A percentile compares a stretch with the other conserved stretches of the same genome.
Conservation (phyloP, 2,797 vertebrate genomes). For the Gambelia wislizenii region DNA sequence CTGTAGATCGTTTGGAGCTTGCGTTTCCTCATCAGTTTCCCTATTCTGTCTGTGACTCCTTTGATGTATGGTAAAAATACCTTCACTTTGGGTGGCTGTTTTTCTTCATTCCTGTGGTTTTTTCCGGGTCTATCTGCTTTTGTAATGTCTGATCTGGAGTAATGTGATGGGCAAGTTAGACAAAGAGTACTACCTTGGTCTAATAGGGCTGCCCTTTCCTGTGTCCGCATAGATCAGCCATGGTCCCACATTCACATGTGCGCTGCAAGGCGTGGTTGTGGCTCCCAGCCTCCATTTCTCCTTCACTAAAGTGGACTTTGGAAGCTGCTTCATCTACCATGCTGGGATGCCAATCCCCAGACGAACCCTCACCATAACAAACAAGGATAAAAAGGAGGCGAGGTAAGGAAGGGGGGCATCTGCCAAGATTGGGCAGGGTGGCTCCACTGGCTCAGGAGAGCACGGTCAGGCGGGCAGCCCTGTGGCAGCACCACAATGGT, state of each 20-base stretch:
- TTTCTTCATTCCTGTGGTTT: too few relatives aligned
- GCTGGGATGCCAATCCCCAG: slow-evolving; percentile 80
- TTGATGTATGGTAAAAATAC: too few relatives aligned
- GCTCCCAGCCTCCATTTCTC: slow-evolving; percentile 85
- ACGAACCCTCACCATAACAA: slow-evolving; percentile 82
- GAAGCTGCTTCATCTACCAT: slow-evolving; percentile 82
- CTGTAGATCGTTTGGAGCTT: too few relatives aligned
- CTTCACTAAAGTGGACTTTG: slow-evolving; percentile 88
- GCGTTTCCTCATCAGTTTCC: too few relatives aligned
- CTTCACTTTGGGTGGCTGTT: too few relatives aligned
- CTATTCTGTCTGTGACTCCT: too few relatives aligned
- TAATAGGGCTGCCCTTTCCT: neutral
- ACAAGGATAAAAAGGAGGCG: slow-evolving; percentile 79
- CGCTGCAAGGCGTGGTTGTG: slow-evolving; percentile 77
- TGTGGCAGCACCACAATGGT: neutral
- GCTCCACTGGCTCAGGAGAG: neutral
- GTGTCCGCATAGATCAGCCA: slow-evolving; percentile 82
- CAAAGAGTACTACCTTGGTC: too few relatives aligned
- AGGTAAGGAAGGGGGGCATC: slow-evolving; percentile 75
- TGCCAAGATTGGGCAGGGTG: neutral
- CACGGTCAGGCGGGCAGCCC: neutral
- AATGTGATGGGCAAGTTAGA: too few relatives aligned
- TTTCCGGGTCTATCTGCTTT: too few relatives aligned
- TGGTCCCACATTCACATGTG: slow-evolving; percentile 79
- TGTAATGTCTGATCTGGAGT: too few relatives aligned